phyloP scores from a whole-genome alignment of 37 sponge, comb jelly and placozoan species.

The Hexactinellida sp. region DNA sequence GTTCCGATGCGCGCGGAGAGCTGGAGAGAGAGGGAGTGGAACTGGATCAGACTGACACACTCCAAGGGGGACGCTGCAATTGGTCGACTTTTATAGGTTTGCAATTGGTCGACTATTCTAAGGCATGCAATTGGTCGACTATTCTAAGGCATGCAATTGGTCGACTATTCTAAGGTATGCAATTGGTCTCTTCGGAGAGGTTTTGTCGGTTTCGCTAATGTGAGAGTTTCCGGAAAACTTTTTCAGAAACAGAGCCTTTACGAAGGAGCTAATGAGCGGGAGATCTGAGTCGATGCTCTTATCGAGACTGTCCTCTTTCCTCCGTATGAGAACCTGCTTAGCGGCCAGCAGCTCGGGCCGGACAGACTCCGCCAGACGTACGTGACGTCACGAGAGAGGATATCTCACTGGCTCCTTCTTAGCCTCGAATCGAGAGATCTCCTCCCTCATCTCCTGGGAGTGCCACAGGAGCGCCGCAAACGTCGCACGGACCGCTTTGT shows the following conservation, averaged over 20 bases:
- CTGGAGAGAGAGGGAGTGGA: not conserved
- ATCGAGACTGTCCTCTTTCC: not conserved
- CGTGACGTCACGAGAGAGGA: not conserved
- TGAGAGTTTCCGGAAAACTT: constrained; percentile 67
- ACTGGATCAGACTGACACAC: not conserved
- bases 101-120: no score
- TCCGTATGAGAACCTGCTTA: not conserved
- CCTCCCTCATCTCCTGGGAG: constrained; percentile 62
- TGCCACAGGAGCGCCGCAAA: constrained; percentile 92
- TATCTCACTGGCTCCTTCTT: not conserved
- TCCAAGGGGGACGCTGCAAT: not conserved
- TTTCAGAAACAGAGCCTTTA: constrained; percentile 67
- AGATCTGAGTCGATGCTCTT: constrained; percentile 18
- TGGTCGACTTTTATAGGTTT: no score
- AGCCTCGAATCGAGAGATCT: constrained; percentile 22
- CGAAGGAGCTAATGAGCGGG: constrained; percentile 35
- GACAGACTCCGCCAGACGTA: not conserved
- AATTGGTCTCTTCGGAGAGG: constrained; percentile 8
- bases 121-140: no score
- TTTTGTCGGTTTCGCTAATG: not conserved
- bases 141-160: no score
- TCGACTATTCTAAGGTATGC: no score
- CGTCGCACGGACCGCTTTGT: constrained; percentile 60
- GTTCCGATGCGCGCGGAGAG: not conserved
- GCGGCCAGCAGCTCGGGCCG: not conserved